Evolutionary conservation across 2,113 vertebrate genomes (phyloP), one percentile per base, ranked within the genome.

Genomic region (Diadophis punctatus): DNA sequence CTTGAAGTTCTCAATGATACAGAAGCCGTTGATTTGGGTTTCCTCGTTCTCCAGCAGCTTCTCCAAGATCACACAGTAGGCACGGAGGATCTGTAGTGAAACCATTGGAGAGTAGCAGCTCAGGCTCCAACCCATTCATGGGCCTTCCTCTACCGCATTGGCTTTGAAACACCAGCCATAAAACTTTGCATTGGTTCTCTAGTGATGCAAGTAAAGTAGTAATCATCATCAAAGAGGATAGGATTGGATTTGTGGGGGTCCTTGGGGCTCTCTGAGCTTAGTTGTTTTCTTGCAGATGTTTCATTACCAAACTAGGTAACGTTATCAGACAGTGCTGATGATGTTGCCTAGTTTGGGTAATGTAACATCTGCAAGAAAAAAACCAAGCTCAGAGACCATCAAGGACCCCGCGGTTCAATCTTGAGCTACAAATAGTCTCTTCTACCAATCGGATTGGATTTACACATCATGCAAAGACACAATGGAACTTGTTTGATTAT

Each of bases 1-100:
- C 95, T 98, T 98, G 95, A 99, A 99, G 93, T 99, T 99, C 96
- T 99, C 99, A 0, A 99, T 96, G 93, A 99, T 99, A 94, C 99
- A 99, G 94, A 99, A 99, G 86, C 99, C 99, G 0, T 99, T 99
- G 91, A 99, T 99, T 94, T 99, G 99, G 0, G 99, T 99, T 96
- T 99, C 99, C 89, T 99, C 99, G 0, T 99, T 99, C 96, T 99
- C 98, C 90, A 99, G 97, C 53, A 99, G 96, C 94, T 98, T 99
- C 98, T 99, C 99, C 97, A 99, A 96, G 95, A 99, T 99, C 96
- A 99, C 98, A 0, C 99, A 99, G 92, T 99, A 99, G 0, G 99
- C 99, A 94, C 99, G 98, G 92, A 99, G 97, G 93, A 99, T 99
- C 99, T 99, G 95, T 84, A 2, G 56, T 34, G 48, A 68, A 39